These are phyloP conservation scores for western clawed frog (Xenopus tropicalis) DNA, from an alignment of 2,113 vertebrate species.

Conservation along the genomic window DNA sequence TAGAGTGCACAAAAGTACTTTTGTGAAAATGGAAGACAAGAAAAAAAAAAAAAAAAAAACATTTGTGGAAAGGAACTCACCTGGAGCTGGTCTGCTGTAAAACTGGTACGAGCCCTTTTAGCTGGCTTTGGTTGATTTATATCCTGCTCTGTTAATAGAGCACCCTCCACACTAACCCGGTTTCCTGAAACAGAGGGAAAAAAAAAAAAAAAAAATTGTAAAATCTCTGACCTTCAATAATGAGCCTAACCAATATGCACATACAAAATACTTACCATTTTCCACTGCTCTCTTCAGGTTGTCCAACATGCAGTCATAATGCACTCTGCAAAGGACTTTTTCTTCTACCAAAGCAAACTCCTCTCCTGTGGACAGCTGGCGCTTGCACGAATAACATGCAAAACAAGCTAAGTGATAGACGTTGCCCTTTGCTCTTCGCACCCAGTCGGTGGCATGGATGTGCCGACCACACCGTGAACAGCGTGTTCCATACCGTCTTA, in stretches of 20 bases:
- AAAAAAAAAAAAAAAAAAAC: no score
- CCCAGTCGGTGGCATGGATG: conserved; percentile 96
- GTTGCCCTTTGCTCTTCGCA: conserved; percentile 89
- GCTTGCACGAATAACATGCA: conserved; percentile 96
- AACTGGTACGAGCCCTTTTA: conserved; percentile 95
- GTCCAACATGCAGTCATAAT: conserved; percentile 97
- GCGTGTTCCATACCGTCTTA: conserved; percentile 91
- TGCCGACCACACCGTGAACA: conserved; percentile 93
- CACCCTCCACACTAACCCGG: conserved; percentile 86
- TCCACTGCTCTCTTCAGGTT: conserved; percentile 94
- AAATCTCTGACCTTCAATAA: neutral
- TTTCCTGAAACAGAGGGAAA: conserved; percentile 67
- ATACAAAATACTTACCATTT: conserved; percentile 71
- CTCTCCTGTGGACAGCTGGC: conserved; percentile 94
- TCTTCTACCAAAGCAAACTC: conserved; percentile 97
- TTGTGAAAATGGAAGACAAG: no score
- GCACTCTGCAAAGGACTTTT: conserved; percentile 90
- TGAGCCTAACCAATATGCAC: neutral
- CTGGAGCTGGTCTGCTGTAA: conserved; percentile 97
- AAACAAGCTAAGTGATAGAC: conserved; percentile 96
- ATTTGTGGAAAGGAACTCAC: conserved; percentile 55
- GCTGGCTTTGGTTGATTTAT: conserved; percentile 90
- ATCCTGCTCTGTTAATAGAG: conserved; percentile 84
- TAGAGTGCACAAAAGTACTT: no score
- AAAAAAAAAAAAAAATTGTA: neutral